Evolutionary conservation across 2,888 invertebrate species (phyloP).

Genomic region (Sicus ferrugineus): DNA sequence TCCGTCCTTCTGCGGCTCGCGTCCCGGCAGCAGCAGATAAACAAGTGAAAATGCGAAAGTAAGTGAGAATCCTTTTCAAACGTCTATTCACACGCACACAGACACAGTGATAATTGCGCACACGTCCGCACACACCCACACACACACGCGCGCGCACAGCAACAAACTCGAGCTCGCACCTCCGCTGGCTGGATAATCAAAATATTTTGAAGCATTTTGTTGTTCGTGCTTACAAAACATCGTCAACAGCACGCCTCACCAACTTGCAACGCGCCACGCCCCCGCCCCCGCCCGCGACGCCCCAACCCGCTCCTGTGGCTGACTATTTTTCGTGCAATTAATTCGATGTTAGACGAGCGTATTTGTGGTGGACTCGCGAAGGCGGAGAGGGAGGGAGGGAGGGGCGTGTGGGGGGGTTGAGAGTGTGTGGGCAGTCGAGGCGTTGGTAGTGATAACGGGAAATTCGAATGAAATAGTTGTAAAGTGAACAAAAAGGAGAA

Average conservation of each 20-base stretch:
- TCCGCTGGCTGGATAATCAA: conserved; percentile 30
- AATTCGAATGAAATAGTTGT: no score
- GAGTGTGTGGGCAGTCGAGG: no score
- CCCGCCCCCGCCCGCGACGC: conserved; percentile 17
- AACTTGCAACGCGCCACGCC: not conserved
- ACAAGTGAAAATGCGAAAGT: conserved; percentile 15
- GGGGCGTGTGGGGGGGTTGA: no score
- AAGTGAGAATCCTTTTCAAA: conserved; percentile 15
- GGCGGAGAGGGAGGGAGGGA: no score
- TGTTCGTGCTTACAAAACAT: conserved; percentile 16
- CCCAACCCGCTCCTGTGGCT: conserved; percentile 11
- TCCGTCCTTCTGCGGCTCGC: not conserved
- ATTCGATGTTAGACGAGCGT: conserved; percentile 52
- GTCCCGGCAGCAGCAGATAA: not conserved
- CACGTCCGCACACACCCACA: not conserved
- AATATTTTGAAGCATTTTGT: conserved; percentile 32
- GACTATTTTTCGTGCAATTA: conserved; percentile 50
- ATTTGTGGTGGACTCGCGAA: conserved; percentile 62
- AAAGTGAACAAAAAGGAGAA: not conserved
- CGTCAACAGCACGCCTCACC: not conserved
- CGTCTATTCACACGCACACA: conserved; percentile 29
- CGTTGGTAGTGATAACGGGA: no score
- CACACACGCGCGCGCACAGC: conserved; percentile 13
- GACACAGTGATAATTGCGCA: conserved; percentile 7
- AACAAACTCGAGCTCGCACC: no score